Conservation (phyloP, 2,797 vertebrate species). For the Botia almorhae region DNA sequence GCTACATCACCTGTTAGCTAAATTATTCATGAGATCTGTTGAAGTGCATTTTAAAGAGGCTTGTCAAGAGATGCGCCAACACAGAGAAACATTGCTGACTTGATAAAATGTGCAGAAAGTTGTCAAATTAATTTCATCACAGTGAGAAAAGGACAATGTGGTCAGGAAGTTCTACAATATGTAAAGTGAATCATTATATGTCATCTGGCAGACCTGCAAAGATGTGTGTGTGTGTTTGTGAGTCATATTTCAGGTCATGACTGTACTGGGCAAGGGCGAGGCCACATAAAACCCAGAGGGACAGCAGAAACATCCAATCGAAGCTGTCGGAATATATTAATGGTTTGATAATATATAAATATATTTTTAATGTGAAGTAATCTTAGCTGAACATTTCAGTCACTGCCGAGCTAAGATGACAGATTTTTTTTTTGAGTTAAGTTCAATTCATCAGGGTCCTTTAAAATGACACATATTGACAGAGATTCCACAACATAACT, state of each 20-base stretch:
- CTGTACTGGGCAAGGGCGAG: slow-evolving; percentile 17
- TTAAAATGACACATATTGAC: too few species aligned
- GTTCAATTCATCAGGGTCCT: too few species aligned
- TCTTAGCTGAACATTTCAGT: too few species aligned
- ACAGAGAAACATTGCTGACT: slow-evolving; percentile 9
- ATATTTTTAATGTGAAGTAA: too few species aligned
- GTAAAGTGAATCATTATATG: not conserved
- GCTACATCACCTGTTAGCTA: slow-evolving; percentile 63
- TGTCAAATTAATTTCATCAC: not conserved
- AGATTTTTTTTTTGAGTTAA: too few species aligned
- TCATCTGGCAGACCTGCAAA: not conserved
- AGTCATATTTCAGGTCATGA: slow-evolving; percentile 13
- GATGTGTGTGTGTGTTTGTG: not conserved
- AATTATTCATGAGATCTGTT: slow-evolving; percentile 55
- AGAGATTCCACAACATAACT: too few species aligned
- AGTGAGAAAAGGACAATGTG: not conserved
- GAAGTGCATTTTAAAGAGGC: slow-evolving; percentile 47
- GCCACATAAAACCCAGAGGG: too few species aligned
- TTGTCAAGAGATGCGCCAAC: slow-evolving; percentile 17
- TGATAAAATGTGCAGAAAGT: not conserved
- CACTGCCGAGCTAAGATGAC: too few species aligned
- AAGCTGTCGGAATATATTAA: not conserved
- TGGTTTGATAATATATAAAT: not conserved
- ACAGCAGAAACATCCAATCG: too few species aligned
- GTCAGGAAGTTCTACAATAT: not conserved